Evolutionary conservation across 2,797 vertebrate species (phyloP), one percentile per base, ranked within the genome.

Genomic region (Xenops minutus): DNA sequence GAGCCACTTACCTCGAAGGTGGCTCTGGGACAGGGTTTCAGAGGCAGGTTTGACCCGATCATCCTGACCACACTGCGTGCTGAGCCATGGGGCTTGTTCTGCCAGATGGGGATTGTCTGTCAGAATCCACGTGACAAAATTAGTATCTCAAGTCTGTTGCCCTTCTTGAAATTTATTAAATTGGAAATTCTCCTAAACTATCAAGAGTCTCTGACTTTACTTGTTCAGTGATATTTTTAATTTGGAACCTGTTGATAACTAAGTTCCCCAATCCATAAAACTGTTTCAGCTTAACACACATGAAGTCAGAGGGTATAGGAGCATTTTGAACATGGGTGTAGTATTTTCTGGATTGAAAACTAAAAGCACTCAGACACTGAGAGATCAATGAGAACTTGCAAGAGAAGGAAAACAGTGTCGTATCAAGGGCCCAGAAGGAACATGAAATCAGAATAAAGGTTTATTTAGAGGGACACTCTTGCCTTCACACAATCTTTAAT

Each of bases 31-130:
- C 99, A 99, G n/a, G 99, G 99, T 77, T 97, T 99, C 66, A 99
- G 97, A 22, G 99, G 99, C 43, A 99, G 98, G 54, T 98, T 99
- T 73, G 99, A 99, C n/a, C 99, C 99, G 19, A 99, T 99, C 98
- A 98, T 99, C 96, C 99, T 98, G 85, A 99, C 99, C 37, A 99
- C 99, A 68, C 99, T 99, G 37, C 99, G 99, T 7, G 99, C 98
- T 6, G 99, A 99, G 93, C 99, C 99, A 29, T 99, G 98, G 27
- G 99, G 99, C 93, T 99, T 99, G 97, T 99, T 99, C 98, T 99
- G 99, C 99, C 99, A 99, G 97, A 99, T 99, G 79, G 99, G 99
- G 93, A 99, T 99, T 30, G 99, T 99, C 97, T 99, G 94, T 95
- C 98, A 95, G 76, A 89, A n/a, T 11, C 76, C 75, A 61, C 1